Evolutionary conservation across 2,888 invertebrate genomes (phyloP).

Genomic region (Achlya flavicornis): DNA sequence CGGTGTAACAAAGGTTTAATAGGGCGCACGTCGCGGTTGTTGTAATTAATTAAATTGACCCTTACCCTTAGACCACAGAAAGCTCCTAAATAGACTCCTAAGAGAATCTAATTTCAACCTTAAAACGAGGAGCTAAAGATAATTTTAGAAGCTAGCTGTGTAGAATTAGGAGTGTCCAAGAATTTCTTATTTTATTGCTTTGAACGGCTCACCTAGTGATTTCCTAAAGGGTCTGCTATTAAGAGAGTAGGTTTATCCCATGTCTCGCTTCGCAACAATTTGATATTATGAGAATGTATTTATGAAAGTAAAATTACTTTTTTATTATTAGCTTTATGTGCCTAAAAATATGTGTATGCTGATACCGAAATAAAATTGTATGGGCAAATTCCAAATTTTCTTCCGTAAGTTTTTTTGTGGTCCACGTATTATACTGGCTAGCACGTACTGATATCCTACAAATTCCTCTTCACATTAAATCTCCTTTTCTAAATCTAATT

Average conservation of each 20-base stretch:
- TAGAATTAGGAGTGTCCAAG: conserved; percentile 56
- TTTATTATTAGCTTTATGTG: too few species aligned
- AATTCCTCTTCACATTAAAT: too few species aligned
- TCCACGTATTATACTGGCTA: too few species aligned
- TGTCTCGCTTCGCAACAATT: conserved; percentile 47
- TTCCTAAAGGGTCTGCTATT: conserved; percentile 61
- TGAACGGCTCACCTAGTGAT: conserved; percentile 62
- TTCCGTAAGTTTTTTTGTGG: too few species aligned
- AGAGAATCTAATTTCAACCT: conserved; percentile 51
- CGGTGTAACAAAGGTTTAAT: conserved; percentile 68
- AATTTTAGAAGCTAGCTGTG: conserved; percentile 36
- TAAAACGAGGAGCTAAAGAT: conserved; percentile 45
- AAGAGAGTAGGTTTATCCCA: conserved; percentile 58
- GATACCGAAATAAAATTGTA: too few species aligned
- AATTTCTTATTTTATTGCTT: conserved; percentile 67
- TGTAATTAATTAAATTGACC: conserved; percentile 77
- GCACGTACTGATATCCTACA: too few species aligned
- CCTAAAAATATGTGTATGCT: too few species aligned
- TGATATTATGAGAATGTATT: conserved; percentile 44
- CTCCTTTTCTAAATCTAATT: too few species aligned
- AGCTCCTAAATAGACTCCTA: conserved; percentile 42
- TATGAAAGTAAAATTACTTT: conserved; percentile 28
- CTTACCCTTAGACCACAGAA: conserved; percentile 60
- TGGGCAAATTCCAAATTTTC: too few species aligned
- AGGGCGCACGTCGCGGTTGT: conserved; percentile 68